Base-by-base conservation (phyloP, 2,797 vertebrate genomes). In the Macrochelys suwanniensis region DNA sequence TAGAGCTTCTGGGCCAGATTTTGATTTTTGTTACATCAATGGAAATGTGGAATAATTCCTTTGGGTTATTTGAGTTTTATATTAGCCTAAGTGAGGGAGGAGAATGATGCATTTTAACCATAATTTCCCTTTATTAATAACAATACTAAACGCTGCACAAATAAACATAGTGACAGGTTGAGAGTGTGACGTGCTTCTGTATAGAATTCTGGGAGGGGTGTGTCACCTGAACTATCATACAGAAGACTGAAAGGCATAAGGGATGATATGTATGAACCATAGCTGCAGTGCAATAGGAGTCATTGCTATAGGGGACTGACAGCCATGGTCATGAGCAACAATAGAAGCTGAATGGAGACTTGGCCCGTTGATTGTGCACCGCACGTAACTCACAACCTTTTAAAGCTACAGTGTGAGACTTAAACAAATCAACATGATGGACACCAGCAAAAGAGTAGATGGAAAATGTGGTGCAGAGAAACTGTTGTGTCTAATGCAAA, bases 201-300 rank as follows among this genome's bases (percentile, higher is more conserved):
- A 49, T 81, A 61, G 59, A 80, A 95, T 31, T 33, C 9, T 26
- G 11, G 31, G 13, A 59, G 11, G 65, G 37, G 11, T 4, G 19
- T 56, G 31, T n/a, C 82, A 45, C 49, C 4, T 2, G 54, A 93
- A 19, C 74, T 50, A 54, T 9, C 54, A 74, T 59, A 57, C 53
- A 84, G 11, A 11, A 88, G 49, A 68, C 0, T 0, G 17, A 49
- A 49, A 11, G 82, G 57, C 92, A 2, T 0, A 37, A 51, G 17
- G 6, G 71, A 11, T 0, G 4, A 65, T 10, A 25, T 16, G 45
- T 9, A 45, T 0, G 1, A 84, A 80, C 19, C 77, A 10, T 37
- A 84, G 23, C 5, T 23, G 10, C 80, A 23, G 15, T 28, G 42
- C 0, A 0, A 68, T 45, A 17, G 45, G 0, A 0, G 31, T n/a